Conservation (phyloP, 2,113 vertebrate genomes). For the Stigmatopora nigra region DNA sequence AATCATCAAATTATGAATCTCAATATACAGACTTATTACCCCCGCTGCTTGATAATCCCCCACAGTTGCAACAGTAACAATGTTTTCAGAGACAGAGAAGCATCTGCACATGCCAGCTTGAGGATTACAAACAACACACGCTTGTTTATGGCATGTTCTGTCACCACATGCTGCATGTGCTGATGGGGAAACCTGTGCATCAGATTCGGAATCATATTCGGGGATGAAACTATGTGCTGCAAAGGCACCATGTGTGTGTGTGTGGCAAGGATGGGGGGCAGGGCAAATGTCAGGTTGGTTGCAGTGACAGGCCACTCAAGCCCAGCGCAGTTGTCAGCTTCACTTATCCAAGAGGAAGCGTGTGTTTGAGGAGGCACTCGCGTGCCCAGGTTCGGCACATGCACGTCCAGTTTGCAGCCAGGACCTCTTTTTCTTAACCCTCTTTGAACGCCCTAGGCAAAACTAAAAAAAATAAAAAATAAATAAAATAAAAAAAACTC, state of each 20-base stretch:
- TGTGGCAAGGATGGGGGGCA: slow-evolving; percentile 30
- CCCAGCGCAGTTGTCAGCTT: slow-evolving; percentile 59
- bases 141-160: slow-evolving; percentile 31
- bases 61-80: slow-evolving; percentile 1
- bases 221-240: slow-evolving; percentile 14
- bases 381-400: slow-evolving; percentile 31
- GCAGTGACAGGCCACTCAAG: slow-evolving; percentile 53
- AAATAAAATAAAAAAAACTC: not conserved
- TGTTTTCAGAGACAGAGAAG: slow-evolving; percentile 23
- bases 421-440: not conserved
- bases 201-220: slow-evolving; percentile 26
- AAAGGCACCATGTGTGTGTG: slow-evolving; percentile 10
- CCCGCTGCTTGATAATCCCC: slow-evolving; percentile 13
- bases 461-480: not conserved
- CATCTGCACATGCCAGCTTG: slow-evolving; percentile 35
- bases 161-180: slow-evolving; percentile 39
- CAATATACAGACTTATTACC: slow-evolving; percentile 4
- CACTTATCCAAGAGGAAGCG: slow-evolving; percentile 45
- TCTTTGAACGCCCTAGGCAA: not conserved
- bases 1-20: slow-evolving; percentile 1
- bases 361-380: slow-evolving; percentile 30
- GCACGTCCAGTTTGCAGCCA: slow-evolving; percentile 9
- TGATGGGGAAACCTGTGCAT: slow-evolving; percentile 40
- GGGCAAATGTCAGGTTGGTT: slow-evolving; percentile 59
- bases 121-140: slow-evolving; percentile 39